Base-by-base conservation (phyloP, 2,797 vertebrate species). In the Scarus forsteni region DNA sequence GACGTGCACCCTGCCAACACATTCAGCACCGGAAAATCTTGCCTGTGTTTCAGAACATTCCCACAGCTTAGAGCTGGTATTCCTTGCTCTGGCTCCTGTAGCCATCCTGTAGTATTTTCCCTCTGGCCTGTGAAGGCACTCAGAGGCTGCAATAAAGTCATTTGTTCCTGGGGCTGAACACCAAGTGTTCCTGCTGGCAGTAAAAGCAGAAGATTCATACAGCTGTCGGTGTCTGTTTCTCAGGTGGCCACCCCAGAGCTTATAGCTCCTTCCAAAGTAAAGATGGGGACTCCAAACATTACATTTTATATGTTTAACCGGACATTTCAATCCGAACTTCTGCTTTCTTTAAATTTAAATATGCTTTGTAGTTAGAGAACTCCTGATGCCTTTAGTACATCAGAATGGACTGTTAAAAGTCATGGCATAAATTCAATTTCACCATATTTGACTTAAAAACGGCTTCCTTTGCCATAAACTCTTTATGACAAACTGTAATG, bases 191-290 rank as follows among this genome's bases (percentile, higher is more conserved):
- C 69, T 79, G 52, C 72, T 83, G 81, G 80, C 81, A 76, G 78
- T 73, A 46, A 81, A 85, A 80, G 56, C 71, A 46, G 62, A 65
- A 72, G 74, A 80, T 62, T 76, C 74, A 70, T 74, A 56, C 75
- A 86, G 80, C 80, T 89, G 86, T 86, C 86, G 18, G 42, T 51
- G 71, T 80, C 60, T n/a, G 63, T 87, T 81, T 81, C 58, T 71
- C 64, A 56, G 18, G 48, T 35, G 60, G 59, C 66, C 63, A 48
- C 60, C 68, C 70, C 59, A 70, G 35, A 65, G 60, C 58, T 70
- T 65, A 39, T 9, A 60, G 6, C 66, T 59, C 18, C 58, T 39
- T 69, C 64, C 38, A 64, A 73, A 54, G 57, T 34, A 9, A 6
- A 63, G 70, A 9, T 43, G 53, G 35, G 60, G 19, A 54, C 40